phyloP scores from a whole-genome alignment of 1,140 invertebrate genomes.

The Bombus confusus region DNA sequence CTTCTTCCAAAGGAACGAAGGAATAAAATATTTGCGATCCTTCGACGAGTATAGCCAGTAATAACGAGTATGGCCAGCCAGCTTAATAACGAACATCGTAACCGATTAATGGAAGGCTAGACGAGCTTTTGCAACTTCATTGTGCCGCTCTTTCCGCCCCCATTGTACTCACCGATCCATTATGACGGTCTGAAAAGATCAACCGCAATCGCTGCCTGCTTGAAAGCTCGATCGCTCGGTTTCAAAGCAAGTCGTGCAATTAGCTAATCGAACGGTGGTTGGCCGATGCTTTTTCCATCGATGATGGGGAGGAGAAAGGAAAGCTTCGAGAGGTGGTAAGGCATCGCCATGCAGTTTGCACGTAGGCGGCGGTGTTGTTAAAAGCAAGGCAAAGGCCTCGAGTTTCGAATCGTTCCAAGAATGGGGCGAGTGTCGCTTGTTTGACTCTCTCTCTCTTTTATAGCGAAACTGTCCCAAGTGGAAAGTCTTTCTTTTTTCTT shows the following conservation, averaged over 20 bases:
- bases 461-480: no score
- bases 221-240: background rate
- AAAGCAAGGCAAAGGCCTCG: no score
- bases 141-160: constrained; percentile 18
- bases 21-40: constrained; percentile 19
- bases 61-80: no score
- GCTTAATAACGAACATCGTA: constrained; percentile 31
- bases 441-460: no score
- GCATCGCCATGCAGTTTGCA: no score
- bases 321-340: background rate
- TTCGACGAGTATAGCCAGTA: background rate
- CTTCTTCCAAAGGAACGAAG: background rate
- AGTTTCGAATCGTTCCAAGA: no score
- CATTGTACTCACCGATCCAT: constrained; percentile 37
- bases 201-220: constrained; percentile 14
- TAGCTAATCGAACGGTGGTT: background rate
- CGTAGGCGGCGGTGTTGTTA: no score
- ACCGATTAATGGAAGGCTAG: constrained; percentile 28
- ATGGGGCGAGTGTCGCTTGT: no score
- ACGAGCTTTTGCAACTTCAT: constrained; percentile 38
- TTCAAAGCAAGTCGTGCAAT: constrained; percentile 6
- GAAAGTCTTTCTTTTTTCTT: no score
- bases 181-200: constrained; percentile 24
- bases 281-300: background rate
- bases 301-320: background rate